phyloP scores from a whole-genome alignment of 2,113 vertebrate species.

The Myxocyprinus asiaticus region DNA sequence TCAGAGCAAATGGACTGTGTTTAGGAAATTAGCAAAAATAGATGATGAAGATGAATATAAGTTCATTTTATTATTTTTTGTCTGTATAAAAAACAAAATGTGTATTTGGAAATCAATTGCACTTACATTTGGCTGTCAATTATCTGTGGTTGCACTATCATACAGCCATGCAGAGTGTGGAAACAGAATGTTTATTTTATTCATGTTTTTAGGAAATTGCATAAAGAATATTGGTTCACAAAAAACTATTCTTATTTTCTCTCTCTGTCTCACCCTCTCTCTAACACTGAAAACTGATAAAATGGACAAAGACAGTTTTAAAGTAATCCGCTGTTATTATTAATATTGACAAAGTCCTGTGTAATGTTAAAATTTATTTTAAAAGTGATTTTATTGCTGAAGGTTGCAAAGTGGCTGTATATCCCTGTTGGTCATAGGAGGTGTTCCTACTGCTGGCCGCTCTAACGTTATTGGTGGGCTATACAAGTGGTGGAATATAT shows the following conservation, averaged over 20 bases:
- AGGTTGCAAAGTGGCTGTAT: too few relatives aligned
- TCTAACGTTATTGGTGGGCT: too few relatives aligned
- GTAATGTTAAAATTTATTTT: too few relatives aligned
- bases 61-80: not conserved
- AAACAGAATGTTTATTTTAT: not conserved
- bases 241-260: not conserved
- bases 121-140: conserved; percentile 38
- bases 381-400: too few relatives aligned
- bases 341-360: not conserved
- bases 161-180: not conserved
- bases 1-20: conserved; percentile 31
- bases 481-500: too few relatives aligned
- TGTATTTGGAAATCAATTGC: conserved; percentile 29
- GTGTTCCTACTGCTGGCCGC: too few relatives aligned
- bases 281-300: conserved; percentile 29
- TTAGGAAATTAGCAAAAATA: not conserved
- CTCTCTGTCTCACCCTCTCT: not conserved
- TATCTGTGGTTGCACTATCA: conserved; percentile 1
- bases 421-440: too few relatives aligned
- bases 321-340: conserved; percentile 21
- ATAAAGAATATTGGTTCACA: not conserved
- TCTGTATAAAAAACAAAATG: not conserved
- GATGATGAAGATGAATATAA: conserved; percentile 6
- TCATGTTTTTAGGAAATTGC: conserved; percentile 17
- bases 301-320: conserved; percentile 21